Evolutionary conservation across 2,113 vertebrate genomes (phyloP), one percentile per base, ranked within the genome.

Genomic region (Neolamprologus tretocephalus): DNA sequence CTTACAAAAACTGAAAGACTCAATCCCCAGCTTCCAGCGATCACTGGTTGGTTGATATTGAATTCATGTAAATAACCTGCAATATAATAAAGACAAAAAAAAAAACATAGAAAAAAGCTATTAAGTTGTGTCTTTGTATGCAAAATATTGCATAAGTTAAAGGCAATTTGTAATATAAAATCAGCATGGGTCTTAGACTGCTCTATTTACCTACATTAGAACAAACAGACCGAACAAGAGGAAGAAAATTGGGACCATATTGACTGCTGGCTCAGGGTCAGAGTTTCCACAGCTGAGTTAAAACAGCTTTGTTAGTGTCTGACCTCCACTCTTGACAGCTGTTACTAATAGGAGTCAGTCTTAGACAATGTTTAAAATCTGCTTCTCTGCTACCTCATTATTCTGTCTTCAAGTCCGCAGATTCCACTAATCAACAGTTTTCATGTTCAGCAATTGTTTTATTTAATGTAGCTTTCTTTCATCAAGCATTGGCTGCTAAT

Each of bases 21-120:
- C 96, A 96, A 97, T 97, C 97, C 97, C 97, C 97, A 97, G 97
- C 96, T 97, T 97, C 98, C 98, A 98, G 97, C 96, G 95, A 97
- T 99, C 97, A 99, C 97, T 98, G 97, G 93, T 97, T 94, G 95
- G 93, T 96, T 95, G 97, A 96, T 97, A 97, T 97, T 97, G 97
- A 98, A 98, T 96, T 98, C 98, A 99, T 99, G 98, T 98, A 99
- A 98, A 94, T 97, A 96, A 98, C 96, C 98, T 99, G 94, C 92
- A 98, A 97, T 26, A 49, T 11, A 86, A 90, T 87, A 86, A 93
- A 53, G 86, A 71, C 17, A 68, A 42, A 71, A 71, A 75, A 82
- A 82, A 89, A 53, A 61, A 31, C 9, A 89, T 4, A 78, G 12
- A 87, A 37, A 58, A 13, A 7, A 4, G 3, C 8, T 19, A 9